A percentile compares a stretch with the other conserved stretches of the same genome.
Evolutionary conservation across 2,797 vertebrate genomes (phyloP).

Genomic region (Steatocranus sp.): DNA sequence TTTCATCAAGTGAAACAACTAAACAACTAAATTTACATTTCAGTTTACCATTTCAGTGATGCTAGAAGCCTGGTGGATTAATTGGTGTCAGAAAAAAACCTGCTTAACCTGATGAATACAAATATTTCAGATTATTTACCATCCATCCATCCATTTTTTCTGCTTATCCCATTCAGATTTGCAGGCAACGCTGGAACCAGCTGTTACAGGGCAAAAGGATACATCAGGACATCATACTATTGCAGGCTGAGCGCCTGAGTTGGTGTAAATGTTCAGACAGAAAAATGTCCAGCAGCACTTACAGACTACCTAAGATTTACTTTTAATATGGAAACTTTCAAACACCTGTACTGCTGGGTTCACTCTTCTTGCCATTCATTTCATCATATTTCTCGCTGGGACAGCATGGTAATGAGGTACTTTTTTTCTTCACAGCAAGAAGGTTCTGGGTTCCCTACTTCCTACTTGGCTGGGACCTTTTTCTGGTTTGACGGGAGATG

Average conservation of each 20-base stretch:
- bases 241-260: neutral
- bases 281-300: neutral
- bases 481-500: neutral
- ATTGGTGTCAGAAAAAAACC: neutral
- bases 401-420: neutral
- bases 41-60: neutral
- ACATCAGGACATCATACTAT: neutral
- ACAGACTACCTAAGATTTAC: neutral
- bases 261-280: neutral
- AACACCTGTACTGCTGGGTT: neutral
- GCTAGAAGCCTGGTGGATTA: neutral
- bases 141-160: neutral
- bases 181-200: neutral
- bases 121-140: neutral
- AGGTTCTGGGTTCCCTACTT: neutral
- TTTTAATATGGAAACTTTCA: neutral
- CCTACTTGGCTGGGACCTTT: neutral
- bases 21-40: neutral
- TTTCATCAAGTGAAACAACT: neutral
- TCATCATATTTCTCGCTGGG: neutral
- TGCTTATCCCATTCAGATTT: neutral
- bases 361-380: neutral
- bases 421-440: neutral
- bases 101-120: neutral
- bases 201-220: neutral